phyloP scores from a whole-genome alignment of 1,140 invertebrate species.

The Episyrphus balteatus region DNA sequence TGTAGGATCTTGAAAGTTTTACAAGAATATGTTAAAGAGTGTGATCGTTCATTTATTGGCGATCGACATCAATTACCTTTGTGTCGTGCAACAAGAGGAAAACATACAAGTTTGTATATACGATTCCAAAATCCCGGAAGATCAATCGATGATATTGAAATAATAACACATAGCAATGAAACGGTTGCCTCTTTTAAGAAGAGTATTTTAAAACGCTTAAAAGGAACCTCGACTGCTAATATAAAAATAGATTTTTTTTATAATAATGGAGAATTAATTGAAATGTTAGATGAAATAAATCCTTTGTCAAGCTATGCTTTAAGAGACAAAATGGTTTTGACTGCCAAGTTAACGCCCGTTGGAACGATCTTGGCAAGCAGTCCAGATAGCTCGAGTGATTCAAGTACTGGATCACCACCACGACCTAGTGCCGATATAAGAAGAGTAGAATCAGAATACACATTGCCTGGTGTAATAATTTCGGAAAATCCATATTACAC shows the following conservation, averaged over 20 bases:
- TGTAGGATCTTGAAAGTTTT: slow-evolving; percentile 89
- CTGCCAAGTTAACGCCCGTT: slow-evolving; percentile 73
- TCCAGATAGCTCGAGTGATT: slow-evolving; percentile 51
- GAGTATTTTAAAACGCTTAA: slow-evolving; percentile 62
- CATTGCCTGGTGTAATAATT: slow-evolving; percentile 77
- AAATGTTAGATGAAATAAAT: slow-evolving; percentile 78
- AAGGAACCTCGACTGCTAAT: slow-evolving; percentile 52
- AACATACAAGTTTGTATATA: slow-evolving; percentile 76
- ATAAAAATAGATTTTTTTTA: slow-evolving; percentile 80
- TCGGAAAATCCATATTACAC: slow-evolving; percentile 70
- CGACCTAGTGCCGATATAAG: slow-evolving; percentile 60
- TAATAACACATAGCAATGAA: slow-evolving; percentile 90
- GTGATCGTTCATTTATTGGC: slow-evolving; percentile 82
- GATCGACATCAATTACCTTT: slow-evolving; percentile 70
- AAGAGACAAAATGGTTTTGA: slow-evolving; percentile 85
- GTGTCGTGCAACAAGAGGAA: slow-evolving; percentile 65
- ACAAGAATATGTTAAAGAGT: slow-evolving; percentile 91
- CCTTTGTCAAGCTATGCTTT: slow-evolving; percentile 77
- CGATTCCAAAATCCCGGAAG: slow-evolving; percentile 83
- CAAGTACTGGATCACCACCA: slow-evolving; percentile 59
- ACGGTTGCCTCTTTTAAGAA: slow-evolving; percentile 47
- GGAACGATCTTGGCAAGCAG: slow-evolving; percentile 75
- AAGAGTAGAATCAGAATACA: slow-evolving; percentile 65
- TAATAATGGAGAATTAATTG: slow-evolving; percentile 78
- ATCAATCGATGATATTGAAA: slow-evolving; percentile 83